These are phyloP conservation scores for Gastracanthus pulcherrimus DNA, from an alignment of 2,888 invertebrate genomes.

Conservation along the genomic window DNA sequence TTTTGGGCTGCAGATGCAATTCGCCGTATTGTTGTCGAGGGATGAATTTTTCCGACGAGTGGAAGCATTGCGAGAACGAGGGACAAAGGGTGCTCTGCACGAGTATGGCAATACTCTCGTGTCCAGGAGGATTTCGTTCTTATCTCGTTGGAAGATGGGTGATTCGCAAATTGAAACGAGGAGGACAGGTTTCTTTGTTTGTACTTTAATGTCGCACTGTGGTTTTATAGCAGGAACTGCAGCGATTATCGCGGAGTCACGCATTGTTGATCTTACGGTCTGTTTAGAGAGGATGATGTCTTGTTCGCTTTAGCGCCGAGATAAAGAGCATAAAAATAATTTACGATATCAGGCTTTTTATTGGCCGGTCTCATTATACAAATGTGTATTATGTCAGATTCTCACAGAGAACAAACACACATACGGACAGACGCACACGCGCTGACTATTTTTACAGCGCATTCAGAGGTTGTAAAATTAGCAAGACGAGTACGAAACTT, in stretches of 20 bases:
- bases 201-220: neutral
- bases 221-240: neutral
- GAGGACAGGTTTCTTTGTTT: neutral
- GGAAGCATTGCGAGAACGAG: neutral
- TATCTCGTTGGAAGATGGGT: neutral
- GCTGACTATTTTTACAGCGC: constrained; percentile 54
- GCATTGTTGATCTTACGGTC: constrained; percentile 62
- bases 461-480: constrained; percentile 56
- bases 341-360: constrained; percentile 52
- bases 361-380: constrained; percentile 45
- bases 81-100: neutral
- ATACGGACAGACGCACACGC: neutral
- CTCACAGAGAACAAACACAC: constrained; percentile 10
- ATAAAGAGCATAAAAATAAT: constrained; percentile 60
- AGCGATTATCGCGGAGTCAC: constrained; percentile 19
- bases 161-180: neutral
- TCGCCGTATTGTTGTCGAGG: neutral
- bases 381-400: constrained; percentile 52
- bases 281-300: constrained; percentile 64
- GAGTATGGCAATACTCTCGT: too few relatives aligned
- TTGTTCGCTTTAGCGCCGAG: constrained; percentile 59
- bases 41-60: neutral
- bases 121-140: too few relatives aligned
- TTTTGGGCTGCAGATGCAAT: neutral
- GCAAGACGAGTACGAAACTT: constrained; percentile 52